Conservation (phyloP, 23 tunicate genomes). For the Styela clava region DNA sequence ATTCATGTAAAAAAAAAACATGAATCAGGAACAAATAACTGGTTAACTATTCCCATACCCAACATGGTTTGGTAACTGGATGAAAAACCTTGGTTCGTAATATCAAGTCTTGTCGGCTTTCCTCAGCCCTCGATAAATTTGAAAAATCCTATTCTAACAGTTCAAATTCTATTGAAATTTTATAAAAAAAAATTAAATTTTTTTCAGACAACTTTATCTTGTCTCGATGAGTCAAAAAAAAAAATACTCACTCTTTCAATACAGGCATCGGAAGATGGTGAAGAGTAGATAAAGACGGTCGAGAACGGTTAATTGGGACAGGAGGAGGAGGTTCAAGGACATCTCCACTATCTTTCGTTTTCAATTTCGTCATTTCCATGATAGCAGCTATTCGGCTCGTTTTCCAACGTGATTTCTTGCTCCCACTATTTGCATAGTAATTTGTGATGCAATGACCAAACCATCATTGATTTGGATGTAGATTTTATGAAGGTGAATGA, state of each 20-base stretch:
- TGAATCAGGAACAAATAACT: no score
- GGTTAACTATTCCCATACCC: no score
- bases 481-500: neutral
- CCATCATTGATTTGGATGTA: neutral
- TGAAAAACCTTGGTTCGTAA: no score
- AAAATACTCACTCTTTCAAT: slow-evolving; percentile 79
- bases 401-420: slow-evolving; percentile 58
- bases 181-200: no score
- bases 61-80: no score
- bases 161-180: no score
- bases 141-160: no score
- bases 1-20: no score
- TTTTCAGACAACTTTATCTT: no score
- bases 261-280: slow-evolving; percentile 87
- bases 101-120: no score
- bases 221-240: no score
- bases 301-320: slow-evolving; percentile 6
- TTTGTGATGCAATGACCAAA: neutral
- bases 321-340: slow-evolving; percentile 1
- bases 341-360: slow-evolving; percentile 21
- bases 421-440: neutral
- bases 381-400: slow-evolving; percentile 34
- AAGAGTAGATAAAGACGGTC: slow-evolving; percentile 70
- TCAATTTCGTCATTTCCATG: slow-evolving; percentile 28
- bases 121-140: no score